phyloP scores from a whole-genome alignment of 2,113 vertebrate species.

The Catagonus wagneri region DNA sequence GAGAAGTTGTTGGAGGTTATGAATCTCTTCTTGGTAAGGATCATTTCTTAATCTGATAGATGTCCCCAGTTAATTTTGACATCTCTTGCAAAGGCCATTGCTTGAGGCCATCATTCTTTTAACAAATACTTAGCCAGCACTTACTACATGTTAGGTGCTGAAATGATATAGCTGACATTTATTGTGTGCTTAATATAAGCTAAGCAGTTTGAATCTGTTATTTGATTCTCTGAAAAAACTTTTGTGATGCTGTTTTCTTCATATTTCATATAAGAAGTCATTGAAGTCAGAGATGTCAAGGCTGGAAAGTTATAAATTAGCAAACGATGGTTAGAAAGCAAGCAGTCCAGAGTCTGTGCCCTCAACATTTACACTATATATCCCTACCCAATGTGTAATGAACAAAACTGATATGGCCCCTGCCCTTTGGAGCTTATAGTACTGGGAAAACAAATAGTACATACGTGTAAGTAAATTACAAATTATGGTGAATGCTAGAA shows the following conservation, averaged over 20 bases:
- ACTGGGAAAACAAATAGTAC: background rate
- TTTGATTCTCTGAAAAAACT: background rate
- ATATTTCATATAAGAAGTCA: background rate
- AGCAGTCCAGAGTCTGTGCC: background rate
- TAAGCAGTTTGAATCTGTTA: constrained; percentile 14
- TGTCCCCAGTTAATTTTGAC: constrained; percentile 51
- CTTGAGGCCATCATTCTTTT: constrained; percentile 30
- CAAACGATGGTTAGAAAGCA: background rate
- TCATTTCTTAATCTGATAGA: constrained; percentile 51
- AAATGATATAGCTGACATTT: constrained; percentile 44
- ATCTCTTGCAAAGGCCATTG: background rate
- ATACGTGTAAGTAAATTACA: background rate
- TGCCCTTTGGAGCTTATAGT: background rate
- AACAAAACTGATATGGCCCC: background rate
- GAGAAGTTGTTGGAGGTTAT: constrained; percentile 22
- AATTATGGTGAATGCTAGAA: background rate
- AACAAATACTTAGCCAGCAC: constrained; percentile 33
- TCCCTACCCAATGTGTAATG: background rate
- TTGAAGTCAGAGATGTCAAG: background rate
- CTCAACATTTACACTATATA: background rate
- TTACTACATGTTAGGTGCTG: background rate
- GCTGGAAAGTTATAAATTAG: background rate
- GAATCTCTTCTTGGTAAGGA: constrained; percentile 56
- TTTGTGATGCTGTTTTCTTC: background rate
- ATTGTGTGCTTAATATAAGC: background rate